Percentiles rank a stretch among this genome's conserved stretches.
These are phyloP conservation scores for Cynopterus sphinx DNA, from an alignment of 2,797 vertebrate species.

Conservation along the genomic window DNA sequence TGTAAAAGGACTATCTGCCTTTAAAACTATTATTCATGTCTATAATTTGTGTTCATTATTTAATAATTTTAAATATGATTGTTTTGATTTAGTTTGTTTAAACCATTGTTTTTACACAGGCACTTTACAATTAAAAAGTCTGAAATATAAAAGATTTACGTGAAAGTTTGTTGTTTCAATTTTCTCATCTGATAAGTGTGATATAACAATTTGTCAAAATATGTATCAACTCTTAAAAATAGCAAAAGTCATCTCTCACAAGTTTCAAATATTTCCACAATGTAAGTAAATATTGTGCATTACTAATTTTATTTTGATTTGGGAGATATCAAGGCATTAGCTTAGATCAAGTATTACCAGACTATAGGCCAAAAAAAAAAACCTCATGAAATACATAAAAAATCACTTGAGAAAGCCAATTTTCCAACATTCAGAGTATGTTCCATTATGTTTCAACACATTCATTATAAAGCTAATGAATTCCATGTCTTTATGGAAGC, in stretches of 20 bases:
- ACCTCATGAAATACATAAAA: not conserved
- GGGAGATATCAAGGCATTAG: constrained; percentile 1
- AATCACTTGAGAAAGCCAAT: not conserved
- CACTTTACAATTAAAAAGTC: not conserved
- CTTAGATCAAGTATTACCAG: not conserved
- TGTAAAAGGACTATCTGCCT: not conserved
- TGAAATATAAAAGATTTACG: not conserved
- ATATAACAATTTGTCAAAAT: not conserved
- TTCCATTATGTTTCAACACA: not conserved
- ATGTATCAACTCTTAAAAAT: not conserved
- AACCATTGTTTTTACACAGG: not conserved
- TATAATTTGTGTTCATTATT: not conserved
- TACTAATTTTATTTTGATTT: constrained; percentile 24
- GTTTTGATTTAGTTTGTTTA: not conserved
- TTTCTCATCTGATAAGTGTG: not conserved
- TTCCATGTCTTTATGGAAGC: not conserved
- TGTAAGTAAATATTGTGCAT: not conserved
- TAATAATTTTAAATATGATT: not conserved
- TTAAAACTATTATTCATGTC: not conserved
- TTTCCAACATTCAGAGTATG: not conserved
- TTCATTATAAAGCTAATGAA: not conserved
- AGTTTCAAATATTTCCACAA: not conserved
- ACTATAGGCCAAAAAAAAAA: not conserved
- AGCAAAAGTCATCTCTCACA: not conserved
- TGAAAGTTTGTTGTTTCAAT: not conserved